These are phyloP conservation scores for Telmatherina bonti DNA, from an alignment of 2,797 vertebrate species.

Conservation along the genomic window DNA sequence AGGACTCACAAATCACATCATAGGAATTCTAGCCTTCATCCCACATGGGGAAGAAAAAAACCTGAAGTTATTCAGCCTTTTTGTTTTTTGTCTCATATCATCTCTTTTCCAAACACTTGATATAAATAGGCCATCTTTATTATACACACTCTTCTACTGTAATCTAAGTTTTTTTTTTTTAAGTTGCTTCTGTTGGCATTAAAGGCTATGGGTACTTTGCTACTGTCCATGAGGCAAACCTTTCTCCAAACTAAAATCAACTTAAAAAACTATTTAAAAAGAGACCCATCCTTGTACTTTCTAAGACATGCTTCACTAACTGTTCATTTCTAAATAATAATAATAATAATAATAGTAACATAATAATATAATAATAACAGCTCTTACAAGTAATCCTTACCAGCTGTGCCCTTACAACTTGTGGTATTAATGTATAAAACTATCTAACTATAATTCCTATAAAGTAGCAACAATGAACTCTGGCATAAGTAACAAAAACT, in stretches of 20 bases:
- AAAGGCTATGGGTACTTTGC: not conserved
- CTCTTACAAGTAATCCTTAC: not conserved
- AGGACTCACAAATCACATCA: constrained; percentile 18
- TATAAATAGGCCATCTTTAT: constrained; percentile 25
- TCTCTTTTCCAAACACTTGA: constrained; percentile 28
- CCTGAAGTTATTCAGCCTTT: not conserved
- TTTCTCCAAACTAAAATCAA: constrained; percentile 19
- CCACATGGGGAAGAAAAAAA: not conserved
- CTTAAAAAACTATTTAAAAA: constrained; percentile 22
- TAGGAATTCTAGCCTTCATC: not conserved
- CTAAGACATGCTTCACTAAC: constrained; percentile 30
- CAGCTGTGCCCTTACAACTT: not conserved
- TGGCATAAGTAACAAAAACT: not conserved
- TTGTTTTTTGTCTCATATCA: constrained; percentile 8
- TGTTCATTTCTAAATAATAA: constrained; percentile 34
- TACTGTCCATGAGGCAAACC: constrained; percentile 10
- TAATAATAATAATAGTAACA: too few species aligned
- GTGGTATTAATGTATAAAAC: constrained; percentile 48
- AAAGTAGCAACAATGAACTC: not conserved
- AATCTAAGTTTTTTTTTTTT: constrained; percentile 3
- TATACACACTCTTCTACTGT: constrained; percentile 10
- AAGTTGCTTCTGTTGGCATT: not conserved
- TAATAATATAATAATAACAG: constrained; percentile 51
- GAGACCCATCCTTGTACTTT: constrained; percentile 12
- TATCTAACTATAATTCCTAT: constrained; percentile 57